These are phyloP conservation scores for Epsilonema sp. DNA, from an alignment of 2,888 invertebrate species.

Conservation along the genomic window DNA sequence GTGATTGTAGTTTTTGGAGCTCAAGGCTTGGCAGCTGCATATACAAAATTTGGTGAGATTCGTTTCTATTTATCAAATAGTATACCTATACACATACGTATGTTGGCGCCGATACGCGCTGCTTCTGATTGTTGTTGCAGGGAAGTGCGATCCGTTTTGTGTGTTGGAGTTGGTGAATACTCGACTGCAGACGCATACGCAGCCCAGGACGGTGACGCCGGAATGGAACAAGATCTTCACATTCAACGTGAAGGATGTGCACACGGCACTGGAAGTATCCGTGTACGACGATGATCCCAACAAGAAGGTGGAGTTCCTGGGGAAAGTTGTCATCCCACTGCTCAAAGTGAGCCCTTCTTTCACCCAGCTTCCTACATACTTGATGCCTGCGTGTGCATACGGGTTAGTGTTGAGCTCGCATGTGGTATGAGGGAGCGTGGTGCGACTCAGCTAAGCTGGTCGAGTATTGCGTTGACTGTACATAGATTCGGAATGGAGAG, in stretches of 20 bases:
- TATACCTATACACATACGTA: too few species aligned
- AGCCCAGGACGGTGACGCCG: constrained; percentile 86
- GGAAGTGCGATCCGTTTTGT: constrained; percentile 91
- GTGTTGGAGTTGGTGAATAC: constrained; percentile 84
- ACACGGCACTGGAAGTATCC: constrained; percentile 75
- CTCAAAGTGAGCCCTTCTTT: too few species aligned
- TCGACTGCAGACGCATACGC: constrained; percentile 86
- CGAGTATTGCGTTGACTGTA: too few species aligned
- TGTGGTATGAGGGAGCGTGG: too few species aligned
- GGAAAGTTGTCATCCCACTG: constrained; percentile 69
- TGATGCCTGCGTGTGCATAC: too few species aligned
- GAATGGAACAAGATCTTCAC: constrained; percentile 98
- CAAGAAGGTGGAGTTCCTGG: constrained; percentile 79
- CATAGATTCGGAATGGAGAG: constrained; percentile 67
- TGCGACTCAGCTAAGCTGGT: too few species aligned
- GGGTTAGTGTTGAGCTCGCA: too few species aligned
- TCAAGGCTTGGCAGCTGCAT: constrained; percentile 70
- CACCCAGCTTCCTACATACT: too few species aligned
- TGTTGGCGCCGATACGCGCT: too few species aligned
- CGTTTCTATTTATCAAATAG: too few species aligned
- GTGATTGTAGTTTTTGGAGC: constrained; percentile 53
- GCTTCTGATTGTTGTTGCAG: too few species aligned
- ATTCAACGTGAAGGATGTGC: constrained; percentile 68
- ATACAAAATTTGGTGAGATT: too few species aligned
- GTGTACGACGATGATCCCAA: constrained; percentile 94